Evolutionary conservation across 2,113 vertebrate species (phyloP), one percentile per base, ranked within the genome.

Genomic region (Zootoca vivipara): DNA sequence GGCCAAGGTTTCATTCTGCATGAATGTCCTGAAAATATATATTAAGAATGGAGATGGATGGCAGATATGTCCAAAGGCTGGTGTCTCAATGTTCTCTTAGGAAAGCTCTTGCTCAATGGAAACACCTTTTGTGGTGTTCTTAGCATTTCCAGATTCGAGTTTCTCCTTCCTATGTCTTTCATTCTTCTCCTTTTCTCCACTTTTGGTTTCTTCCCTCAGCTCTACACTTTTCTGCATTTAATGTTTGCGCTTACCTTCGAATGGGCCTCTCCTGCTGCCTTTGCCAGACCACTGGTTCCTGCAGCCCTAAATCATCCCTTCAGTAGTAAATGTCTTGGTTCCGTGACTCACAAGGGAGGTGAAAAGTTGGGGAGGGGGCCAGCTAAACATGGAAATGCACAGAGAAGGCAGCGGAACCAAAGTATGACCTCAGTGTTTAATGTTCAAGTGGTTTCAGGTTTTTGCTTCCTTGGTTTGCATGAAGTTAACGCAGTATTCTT

Each of bases 271-370:
- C 89, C 89, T 0, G 83, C 92, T 80, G 92, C 82, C 86, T 24
- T 90, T 94, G 94, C 95, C 95, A 95, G 93, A 40, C 93, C 73
- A 1, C 93, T 0, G 86, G 93, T 92, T 96, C 94, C 95, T 94
- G 92, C 89, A 52, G 79, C 93, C 88, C 90, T 95, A 94, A 94
- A 95, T 96, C 94, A 94, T 92, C 86, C 78, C 85, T 93, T 85
- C 90, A 56, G 0, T 90, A 78, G 82, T 94, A 94, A 96, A 95
- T 93, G 91, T 88, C 91, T 94, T 89, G 86, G 92, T 94, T 94
- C 93, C 92, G 77, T 78, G 92, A 86, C 91, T 96, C 92, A 75
- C 90, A 91, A 24, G 70, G 93, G 94, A 95, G 93, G 91, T 93
- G 89, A 93, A 92, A 94, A 90, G 85, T 87, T 22, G 80, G 89